Evolutionary conservation across 2,113 vertebrate genomes (phyloP).

Genomic region (Apodemus sylvaticus): DNA sequence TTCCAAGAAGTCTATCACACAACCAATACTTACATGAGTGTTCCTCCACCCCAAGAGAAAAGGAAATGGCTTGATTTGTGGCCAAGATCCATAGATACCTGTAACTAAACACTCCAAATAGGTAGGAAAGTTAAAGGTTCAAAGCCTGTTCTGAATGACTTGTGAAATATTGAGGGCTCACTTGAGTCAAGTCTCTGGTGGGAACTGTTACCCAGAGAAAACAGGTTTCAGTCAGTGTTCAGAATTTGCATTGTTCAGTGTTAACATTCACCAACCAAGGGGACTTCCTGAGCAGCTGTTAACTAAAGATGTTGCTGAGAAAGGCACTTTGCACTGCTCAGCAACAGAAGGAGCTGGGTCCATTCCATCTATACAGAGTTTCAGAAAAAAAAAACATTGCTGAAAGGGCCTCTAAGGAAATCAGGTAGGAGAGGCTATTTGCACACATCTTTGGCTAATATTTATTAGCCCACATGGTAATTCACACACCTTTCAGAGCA

Average conservation of each 20-base stretch:
- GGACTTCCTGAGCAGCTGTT: constrained; percentile 39
- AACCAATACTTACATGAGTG: neutral
- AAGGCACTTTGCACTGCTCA: constrained; percentile 4
- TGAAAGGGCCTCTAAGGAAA: neutral
- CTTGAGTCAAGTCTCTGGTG: neutral
- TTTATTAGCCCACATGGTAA: neutral
- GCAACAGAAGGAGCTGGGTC: neutral
- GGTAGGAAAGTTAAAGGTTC: neutral
- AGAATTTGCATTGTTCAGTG: constrained; percentile 28
- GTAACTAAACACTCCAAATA: neutral
- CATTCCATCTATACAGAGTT: neutral
- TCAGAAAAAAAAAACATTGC: neutral
- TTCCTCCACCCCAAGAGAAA: neutral
- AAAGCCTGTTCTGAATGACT: neutral
- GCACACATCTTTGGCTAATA: neutral
- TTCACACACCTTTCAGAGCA: neutral
- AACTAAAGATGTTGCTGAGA: constrained; percentile 18
- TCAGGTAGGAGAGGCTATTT: neutral
- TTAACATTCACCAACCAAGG: constrained; percentile 26
- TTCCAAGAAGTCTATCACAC: neutral
- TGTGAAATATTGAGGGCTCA: neutral
- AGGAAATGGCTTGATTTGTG: neutral
- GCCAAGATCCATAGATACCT: neutral
- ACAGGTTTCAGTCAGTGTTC: neutral
- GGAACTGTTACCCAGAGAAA: neutral